Conservation (phyloP, 2,797 vertebrate species). For the Platyrinchus mystaceus region DNA sequence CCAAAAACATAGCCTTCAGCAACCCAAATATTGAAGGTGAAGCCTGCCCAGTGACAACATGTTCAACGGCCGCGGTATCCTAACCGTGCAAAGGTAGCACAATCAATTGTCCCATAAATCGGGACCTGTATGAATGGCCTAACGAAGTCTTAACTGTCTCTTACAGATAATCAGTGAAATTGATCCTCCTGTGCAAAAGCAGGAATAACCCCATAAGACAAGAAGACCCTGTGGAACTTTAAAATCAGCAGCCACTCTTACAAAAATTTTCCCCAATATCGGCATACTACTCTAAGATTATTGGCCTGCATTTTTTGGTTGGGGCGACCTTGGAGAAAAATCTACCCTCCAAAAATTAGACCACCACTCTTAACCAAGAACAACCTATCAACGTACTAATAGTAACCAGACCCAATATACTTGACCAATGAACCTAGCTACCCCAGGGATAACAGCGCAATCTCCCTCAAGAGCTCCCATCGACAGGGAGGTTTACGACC, state of each 20-base stretch:
- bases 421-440: neutral
- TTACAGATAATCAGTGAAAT: too few relatives aligned
- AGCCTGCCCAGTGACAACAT: conserved; percentile 42
- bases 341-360: neutral
- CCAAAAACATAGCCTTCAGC: conserved; percentile 78
- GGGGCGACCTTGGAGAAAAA: neutral
- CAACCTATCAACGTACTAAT: rapidly evolving
- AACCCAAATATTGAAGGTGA: conserved; percentile 7
- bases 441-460: neutral
- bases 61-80: neutral
- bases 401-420: neutral
- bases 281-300: too few relatives aligned
- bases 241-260: neutral
- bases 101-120: neutral
- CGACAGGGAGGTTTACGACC: neutral
- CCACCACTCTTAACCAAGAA: rapidly evolving
- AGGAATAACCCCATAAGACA: too few relatives aligned
- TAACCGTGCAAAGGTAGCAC: neutral
- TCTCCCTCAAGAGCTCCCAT: rapidly evolving
- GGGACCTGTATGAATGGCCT: neutral
- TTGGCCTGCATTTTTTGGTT: neutral
- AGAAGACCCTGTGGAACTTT: neutral
- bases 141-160: neutral
- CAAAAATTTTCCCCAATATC: too few relatives aligned
- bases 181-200: too few relatives aligned